Evolutionary conservation across 2,888 invertebrate genomes (phyloP).

Genomic region (Schizaphis graminum): DNA sequence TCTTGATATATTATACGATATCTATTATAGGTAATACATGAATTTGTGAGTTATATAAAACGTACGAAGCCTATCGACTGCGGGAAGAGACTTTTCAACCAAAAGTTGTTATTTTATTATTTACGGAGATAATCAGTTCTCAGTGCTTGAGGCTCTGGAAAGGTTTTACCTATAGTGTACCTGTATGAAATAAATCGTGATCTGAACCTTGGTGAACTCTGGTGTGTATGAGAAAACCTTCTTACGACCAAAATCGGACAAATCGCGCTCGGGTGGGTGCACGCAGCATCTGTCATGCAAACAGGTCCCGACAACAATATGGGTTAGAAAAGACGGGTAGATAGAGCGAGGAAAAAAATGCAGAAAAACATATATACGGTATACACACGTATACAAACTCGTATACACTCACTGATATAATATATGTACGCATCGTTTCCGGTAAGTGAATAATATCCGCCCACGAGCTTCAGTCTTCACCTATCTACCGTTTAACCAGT

Average conservation of each 20-base stretch:
- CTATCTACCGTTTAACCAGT: conserved; percentile 43
- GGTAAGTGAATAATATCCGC: conserved; percentile 66
- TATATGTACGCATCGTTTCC: conserved; percentile 65
- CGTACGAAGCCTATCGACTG: neutral
- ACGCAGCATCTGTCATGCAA: conserved; percentile 62
- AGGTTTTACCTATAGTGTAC: neutral
- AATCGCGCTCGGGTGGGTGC: conserved; percentile 51
- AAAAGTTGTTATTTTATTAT: conserved; percentile 12
- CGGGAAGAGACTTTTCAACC: neutral
- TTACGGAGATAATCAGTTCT: neutral
- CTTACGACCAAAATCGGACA: conserved; percentile 45
- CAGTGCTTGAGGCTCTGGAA: neutral
- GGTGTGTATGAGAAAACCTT: conserved; percentile 1
- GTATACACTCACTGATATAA: conserved; percentile 19
- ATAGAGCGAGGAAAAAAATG: conserved; percentile 37
- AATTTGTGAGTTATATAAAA: neutral
- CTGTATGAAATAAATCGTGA: conserved; percentile 52
- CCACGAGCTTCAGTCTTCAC: conserved; percentile 59
- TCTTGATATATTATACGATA: neutral
- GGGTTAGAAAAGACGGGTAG: conserved; percentile 53
- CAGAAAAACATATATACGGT: conserved; percentile 23
- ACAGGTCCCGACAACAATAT: conserved; percentile 60
- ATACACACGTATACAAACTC: too few relatives aligned
- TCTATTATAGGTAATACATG: neutral
- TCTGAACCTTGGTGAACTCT: conserved; percentile 52